Evolutionary conservation across 2,113 vertebrate species (phyloP).

Genomic region (Mesitornis unicolor): DNA sequence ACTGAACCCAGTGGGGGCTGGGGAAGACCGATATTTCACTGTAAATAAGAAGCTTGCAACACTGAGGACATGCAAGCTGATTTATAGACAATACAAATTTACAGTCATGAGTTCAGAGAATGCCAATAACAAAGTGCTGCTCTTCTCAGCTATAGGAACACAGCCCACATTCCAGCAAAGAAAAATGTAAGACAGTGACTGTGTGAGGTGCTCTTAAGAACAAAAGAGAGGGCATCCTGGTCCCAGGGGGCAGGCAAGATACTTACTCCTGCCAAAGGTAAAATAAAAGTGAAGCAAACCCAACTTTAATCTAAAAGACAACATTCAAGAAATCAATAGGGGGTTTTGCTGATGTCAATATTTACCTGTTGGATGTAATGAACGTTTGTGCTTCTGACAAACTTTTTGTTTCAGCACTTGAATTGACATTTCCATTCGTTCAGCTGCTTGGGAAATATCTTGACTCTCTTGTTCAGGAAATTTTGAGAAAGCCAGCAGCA

Average conservation of each 20-base stretch:
- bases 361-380: slow-evolving; percentile 71
- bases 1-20: background rate
- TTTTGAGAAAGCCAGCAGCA: slow-evolving; percentile 72
- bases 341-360: background rate
- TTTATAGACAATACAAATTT: background rate
- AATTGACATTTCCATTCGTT: slow-evolving; percentile 80
- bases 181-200: background rate
- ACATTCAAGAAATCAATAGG: background rate
- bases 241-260: background rate
- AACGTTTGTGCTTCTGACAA: slow-evolving; percentile 51
- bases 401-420: slow-evolving; percentile 61
- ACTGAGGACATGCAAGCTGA: background rate
- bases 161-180: background rate
- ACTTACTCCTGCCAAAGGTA: background rate
- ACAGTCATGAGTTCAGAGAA: background rate
- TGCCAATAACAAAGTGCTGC: background rate
- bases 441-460: slow-evolving; percentile 76
- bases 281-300: background rate
- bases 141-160: background rate
- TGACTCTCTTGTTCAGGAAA: slow-evolving; percentile 68
- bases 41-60: background rate
- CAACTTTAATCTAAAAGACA: background rate
- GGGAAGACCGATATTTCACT: background rate
- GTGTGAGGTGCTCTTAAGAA: background rate
- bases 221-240: background rate